phyloP scores from a whole-genome alignment of 2,888 invertebrate species.

The Tipula lateralis region DNA sequence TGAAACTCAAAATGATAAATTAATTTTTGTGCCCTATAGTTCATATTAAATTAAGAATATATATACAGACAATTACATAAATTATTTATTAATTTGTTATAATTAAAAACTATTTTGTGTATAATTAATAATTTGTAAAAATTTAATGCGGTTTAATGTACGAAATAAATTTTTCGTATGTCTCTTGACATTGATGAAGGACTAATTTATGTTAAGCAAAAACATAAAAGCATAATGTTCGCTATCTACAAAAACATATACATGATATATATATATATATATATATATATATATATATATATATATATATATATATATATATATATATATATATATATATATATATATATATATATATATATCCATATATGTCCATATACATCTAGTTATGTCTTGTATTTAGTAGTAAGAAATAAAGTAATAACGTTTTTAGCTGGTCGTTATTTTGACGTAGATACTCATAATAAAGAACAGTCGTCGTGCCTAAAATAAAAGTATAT shows the following conservation, averaged over 20 bases:
- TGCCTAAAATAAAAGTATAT: too few relatives aligned
- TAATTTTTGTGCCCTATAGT: neutral
- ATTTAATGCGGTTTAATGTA: neutral
- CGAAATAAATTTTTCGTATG: neutral
- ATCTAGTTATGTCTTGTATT: too few relatives aligned
- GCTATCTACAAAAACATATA: neutral
- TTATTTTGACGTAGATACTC: too few relatives aligned
- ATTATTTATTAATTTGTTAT: constrained; percentile 1
- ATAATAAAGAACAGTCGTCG: too few relatives aligned
- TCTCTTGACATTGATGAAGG: neutral
- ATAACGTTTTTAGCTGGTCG: too few relatives aligned
- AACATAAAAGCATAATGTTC: neutral
- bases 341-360: too few relatives aligned
- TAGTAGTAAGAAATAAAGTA: too few relatives aligned
- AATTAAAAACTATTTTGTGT: constrained; percentile 13
- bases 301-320: too few relatives aligned
- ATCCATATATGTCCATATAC: too few relatives aligned
- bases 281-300: too few relatives aligned
- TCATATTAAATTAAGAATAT: neutral
- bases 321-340: too few relatives aligned
- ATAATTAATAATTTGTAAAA: neutral
- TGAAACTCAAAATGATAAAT: neutral
- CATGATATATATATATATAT: too few relatives aligned
- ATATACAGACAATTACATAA: neutral
- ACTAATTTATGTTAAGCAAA: constrained; percentile 1